These are phyloP conservation scores for Chrysopilus asiliformis DNA, from an alignment of 2,888 invertebrate genomes.

Conservation along the genomic window DNA sequence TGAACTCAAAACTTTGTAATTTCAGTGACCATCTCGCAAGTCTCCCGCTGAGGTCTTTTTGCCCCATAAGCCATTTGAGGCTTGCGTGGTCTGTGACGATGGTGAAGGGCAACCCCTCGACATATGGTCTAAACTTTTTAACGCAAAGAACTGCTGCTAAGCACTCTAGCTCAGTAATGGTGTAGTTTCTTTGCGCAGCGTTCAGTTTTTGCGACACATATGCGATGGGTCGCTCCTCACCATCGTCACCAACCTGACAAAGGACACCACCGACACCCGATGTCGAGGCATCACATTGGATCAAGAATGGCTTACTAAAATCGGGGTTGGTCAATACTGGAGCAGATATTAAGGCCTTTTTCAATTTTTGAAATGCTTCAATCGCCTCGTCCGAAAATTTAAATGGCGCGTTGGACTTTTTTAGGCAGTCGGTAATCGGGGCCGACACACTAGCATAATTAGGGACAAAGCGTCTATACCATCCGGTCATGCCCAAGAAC, in stretches of 20 bases:
- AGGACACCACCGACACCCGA: constrained; percentile 5
- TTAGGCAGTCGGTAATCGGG: constrained; percentile 1
- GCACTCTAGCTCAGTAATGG: too few relatives aligned
- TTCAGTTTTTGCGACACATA: constrained; percentile 7
- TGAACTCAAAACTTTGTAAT: constrained; percentile 15
- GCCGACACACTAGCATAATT: neutral
- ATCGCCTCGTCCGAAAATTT: neutral
- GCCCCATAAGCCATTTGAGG: too few relatives aligned
- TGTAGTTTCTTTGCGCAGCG: too few relatives aligned
- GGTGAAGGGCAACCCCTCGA: too few relatives aligned
- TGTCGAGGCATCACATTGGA: constrained; percentile 1
- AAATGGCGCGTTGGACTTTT: neutral
- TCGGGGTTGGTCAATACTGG: neutral
- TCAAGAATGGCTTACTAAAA: neutral
- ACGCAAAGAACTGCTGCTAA: constrained; percentile 17
- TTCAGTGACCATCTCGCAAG: too few relatives aligned
- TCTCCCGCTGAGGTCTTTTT: too few relatives aligned
- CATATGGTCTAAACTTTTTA: constrained; percentile 19
- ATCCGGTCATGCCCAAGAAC: constrained; percentile 1
- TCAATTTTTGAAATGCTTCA: constrained; percentile 1
- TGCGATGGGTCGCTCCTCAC: constrained; percentile 5
- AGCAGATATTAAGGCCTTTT: neutral
- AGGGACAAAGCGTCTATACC: neutral
- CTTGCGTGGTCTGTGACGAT: too few relatives aligned
- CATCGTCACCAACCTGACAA: neutral